Evolutionary conservation across 2,888 invertebrate genomes (phyloP).

Genomic region (Agrypnus murinus): DNA sequence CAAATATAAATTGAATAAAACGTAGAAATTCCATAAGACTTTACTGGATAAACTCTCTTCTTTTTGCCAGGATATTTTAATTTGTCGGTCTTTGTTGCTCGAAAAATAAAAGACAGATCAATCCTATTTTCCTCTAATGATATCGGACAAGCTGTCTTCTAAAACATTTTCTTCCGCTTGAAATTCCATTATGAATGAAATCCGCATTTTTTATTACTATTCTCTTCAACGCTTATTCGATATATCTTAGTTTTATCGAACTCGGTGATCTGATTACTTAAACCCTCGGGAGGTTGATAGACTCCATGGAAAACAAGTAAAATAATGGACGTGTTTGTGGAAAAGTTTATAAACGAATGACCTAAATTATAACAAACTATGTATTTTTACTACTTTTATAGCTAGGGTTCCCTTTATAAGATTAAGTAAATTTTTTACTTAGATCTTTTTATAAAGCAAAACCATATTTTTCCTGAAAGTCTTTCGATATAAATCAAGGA

Average conservation of each 20-base stretch:
- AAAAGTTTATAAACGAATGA: neutral
- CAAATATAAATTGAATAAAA: neutral
- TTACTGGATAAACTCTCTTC: neutral
- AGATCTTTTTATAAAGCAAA: neutral
- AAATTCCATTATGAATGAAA: constrained; percentile 10
- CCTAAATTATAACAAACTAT: constrained; percentile 1
- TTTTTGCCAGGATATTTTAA: neutral
- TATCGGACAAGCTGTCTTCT: neutral
- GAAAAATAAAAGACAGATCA: neutral
- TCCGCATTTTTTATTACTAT: constrained; percentile 18
- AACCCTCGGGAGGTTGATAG: constrained; percentile 23
- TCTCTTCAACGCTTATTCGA: constrained; percentile 12
- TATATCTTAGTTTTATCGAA: constrained; percentile 28
- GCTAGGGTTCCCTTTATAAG: neutral
- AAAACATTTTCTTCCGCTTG: neutral
- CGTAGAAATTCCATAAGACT: neutral
- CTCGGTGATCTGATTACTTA: constrained; percentile 23
- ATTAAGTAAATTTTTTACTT: neutral
- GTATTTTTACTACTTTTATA: neutral
- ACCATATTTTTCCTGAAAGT: neutral
- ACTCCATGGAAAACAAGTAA: constrained; percentile 21
- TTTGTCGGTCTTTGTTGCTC: neutral
- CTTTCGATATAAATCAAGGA: neutral
- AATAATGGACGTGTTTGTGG: constrained; percentile 29
- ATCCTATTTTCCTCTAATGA: neutral